These are phyloP conservation scores for Typhlichthys eigenmanni DNA, from an alignment of 2,797 vertebrate species.

Conservation along the genomic window DNA sequence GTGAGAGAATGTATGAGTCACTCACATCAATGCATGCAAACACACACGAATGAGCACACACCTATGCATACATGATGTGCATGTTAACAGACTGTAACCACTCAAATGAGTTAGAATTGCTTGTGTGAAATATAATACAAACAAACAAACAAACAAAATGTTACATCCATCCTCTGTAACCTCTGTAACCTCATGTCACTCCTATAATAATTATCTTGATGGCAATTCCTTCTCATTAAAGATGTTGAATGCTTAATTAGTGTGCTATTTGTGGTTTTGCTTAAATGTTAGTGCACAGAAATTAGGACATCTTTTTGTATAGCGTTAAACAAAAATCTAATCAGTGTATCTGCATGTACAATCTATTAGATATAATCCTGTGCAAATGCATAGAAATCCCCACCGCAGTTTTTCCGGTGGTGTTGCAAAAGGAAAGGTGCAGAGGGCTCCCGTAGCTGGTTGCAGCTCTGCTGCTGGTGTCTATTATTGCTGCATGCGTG, in stretches of 20 bases:
- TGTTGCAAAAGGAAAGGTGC: conserved; percentile 28
- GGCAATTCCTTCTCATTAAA: conserved; percentile 68
- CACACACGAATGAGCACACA: conserved; percentile 27
- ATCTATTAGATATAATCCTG: conserved; percentile 19
- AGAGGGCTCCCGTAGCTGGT: conserved; percentile 69
- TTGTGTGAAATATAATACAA: conserved; percentile 32
- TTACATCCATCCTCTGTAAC: conserved; percentile 33
- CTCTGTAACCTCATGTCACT: conserved; percentile 59
- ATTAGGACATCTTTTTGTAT: conserved; percentile 14
- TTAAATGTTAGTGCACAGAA: conserved; percentile 32
- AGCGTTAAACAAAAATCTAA: conserved; percentile 9
- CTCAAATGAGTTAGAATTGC: neutral
- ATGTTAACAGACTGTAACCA: too few relatives aligned
- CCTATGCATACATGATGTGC: conserved; percentile 29
- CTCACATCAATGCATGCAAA: conserved; percentile 44
- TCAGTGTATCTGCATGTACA: conserved; percentile 15
- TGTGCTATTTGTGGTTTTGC: conserved; percentile 56
- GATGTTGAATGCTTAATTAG: conserved; percentile 56
- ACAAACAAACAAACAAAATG: conserved; percentile 39
- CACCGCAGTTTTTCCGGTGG: conserved; percentile 8
- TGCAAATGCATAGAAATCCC: conserved; percentile 38
- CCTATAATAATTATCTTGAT: conserved; percentile 44
- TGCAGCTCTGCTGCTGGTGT: conserved; percentile 65
- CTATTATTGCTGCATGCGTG: conserved; percentile 74
- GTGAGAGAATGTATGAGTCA: conserved; percentile 60